These are phyloP conservation scores for Herpailurus yagouaroundi DNA, from an alignment of 2,113 vertebrate species.

Conservation along the genomic window DNA sequence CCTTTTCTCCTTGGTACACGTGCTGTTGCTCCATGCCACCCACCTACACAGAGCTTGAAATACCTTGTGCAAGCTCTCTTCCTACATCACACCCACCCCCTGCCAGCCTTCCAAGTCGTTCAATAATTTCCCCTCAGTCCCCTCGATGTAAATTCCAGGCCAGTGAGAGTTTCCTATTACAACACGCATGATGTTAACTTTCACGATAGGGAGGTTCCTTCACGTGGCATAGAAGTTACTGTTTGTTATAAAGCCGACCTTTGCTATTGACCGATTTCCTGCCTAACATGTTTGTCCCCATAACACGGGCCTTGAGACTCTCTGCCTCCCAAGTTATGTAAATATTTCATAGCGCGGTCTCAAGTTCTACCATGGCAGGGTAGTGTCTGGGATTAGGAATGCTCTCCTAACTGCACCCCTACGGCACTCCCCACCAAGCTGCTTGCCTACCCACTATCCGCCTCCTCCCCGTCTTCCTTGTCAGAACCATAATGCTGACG, in stretches of 20 bases:
- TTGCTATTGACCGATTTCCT: not conserved
- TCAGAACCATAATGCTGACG: not conserved
- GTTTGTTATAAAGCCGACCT: not conserved
- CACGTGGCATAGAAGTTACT: not conserved
- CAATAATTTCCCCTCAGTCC: not conserved
- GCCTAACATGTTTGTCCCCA: not conserved
- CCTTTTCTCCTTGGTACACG: not conserved
- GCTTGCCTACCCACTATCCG: fast-evolving
- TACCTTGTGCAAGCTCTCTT: not conserved
- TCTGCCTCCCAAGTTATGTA: not conserved
- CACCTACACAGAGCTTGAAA: no score
- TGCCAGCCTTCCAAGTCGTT: not conserved
- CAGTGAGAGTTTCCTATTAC: no score
- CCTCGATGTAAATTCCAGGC: not conserved
- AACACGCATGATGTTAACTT: not conserved
- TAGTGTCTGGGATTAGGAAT: not conserved
- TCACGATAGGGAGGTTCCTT: not conserved
- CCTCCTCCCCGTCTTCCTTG: not conserved
- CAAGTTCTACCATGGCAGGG: not conserved
- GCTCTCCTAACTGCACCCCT: no score
- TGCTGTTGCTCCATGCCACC: fast-evolving
- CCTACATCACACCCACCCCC: fast-evolving
- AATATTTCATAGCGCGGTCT: no score
- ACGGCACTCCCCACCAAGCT: fast-evolving
- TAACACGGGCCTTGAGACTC: not conserved